These are phyloP conservation scores for Pipistrellus kuhlii DNA, from an alignment of 2,797 vertebrate genomes.

Conservation along the genomic window DNA sequence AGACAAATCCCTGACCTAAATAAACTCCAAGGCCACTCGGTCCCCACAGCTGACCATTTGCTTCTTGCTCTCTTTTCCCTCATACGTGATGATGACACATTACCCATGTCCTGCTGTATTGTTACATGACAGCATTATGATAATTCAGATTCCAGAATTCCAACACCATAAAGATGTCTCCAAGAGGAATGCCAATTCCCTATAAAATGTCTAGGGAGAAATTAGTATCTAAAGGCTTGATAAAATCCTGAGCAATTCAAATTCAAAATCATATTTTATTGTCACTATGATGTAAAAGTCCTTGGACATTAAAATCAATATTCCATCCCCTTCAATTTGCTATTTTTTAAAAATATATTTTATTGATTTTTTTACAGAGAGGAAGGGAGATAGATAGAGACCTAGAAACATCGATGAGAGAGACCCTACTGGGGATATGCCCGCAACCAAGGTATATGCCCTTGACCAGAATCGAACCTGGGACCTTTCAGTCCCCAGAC, in stretches of 20 bases:
- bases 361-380: too few relatives aligned
- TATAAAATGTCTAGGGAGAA: conserved; percentile 11
- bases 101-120: neutral
- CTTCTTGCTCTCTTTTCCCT: neutral
- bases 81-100: neutral
- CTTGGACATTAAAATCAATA: conserved; percentile 48
- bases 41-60: neutral
- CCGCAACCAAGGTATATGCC: too few relatives aligned
- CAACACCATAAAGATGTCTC: neutral
- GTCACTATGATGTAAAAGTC: neutral
- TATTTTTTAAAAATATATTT: neutral
- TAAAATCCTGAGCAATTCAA: conserved; percentile 43
- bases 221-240: conserved; percentile 41
- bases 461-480: too few relatives aligned
- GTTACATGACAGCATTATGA: neutral
- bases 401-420: too few relatives aligned
- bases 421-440: too few relatives aligned
- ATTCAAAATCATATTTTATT: conserved; percentile 45
- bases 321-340: neutral
- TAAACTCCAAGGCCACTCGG: neutral
- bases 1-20: neutral
- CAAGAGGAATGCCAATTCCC: neutral
- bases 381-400: too few relatives aligned
- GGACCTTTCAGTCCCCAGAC: too few relatives aligned
- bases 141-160: neutral